These are phyloP conservation scores for Gari tellinella DNA, from an alignment of 2,888 invertebrate species.

Conservation along the genomic window DNA sequence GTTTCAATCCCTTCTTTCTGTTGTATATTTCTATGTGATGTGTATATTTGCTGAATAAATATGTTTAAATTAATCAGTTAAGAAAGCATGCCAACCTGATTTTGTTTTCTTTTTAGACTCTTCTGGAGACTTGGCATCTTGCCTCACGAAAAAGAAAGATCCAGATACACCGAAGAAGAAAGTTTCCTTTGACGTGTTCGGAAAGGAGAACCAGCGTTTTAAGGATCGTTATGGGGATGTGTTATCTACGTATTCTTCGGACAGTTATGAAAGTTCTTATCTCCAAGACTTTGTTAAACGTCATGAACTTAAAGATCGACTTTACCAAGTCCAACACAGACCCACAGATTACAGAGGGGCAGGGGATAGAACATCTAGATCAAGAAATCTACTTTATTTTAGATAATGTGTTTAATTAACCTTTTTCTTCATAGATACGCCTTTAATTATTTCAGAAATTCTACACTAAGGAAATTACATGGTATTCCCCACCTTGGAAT, in stretches of 20 bases:
- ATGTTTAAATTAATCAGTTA: too few species aligned
- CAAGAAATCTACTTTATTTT: conserved; percentile 67
- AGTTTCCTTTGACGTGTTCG: conserved; percentile 78
- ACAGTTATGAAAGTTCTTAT: conserved; percentile 66
- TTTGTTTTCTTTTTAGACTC: conserved; percentile 58
- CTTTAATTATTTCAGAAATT: too few species aligned
- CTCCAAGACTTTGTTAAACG: conserved; percentile 67
- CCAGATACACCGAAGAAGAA: conserved; percentile 78
- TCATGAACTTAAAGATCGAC: conserved; percentile 72
- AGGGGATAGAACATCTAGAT: conserved; percentile 58
- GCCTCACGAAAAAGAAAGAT: conserved; percentile 72
- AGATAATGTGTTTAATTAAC: conserved; percentile 43
- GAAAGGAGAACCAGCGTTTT: conserved; percentile 76
- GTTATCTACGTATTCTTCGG: conserved; percentile 50
- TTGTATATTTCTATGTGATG: too few species aligned
- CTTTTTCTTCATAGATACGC: too few species aligned
- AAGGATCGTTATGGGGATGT: conserved; percentile 62
- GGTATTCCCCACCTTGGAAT: too few species aligned
- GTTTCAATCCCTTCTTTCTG: too few species aligned
- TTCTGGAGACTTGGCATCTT: conserved; percentile 66
- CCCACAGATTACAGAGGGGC: conserved; percentile 65
- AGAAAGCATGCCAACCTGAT: too few species aligned
- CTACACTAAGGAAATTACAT: too few species aligned
- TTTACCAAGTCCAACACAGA: conserved; percentile 70
- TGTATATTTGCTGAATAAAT: too few species aligned